Percentiles rank a stretch among this genome's conserved stretches.
These are phyloP conservation scores for Athene noctua DNA, from an alignment of 2,113 vertebrate species.

Conservation along the genomic window DNA sequence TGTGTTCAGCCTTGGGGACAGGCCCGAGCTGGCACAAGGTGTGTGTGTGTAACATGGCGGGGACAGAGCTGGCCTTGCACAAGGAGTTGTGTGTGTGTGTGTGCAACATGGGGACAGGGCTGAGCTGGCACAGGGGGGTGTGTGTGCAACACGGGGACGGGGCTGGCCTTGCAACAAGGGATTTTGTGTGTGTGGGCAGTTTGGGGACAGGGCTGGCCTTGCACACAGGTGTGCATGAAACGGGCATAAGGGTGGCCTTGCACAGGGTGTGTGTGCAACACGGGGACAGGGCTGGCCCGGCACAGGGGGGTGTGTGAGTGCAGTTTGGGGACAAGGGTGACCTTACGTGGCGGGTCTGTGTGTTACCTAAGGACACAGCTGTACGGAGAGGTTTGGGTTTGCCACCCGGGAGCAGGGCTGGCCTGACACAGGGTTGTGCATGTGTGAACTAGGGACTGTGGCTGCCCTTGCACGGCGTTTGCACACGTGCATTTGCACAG, in stretches of 20 bases:
- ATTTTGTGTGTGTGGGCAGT: neutral
- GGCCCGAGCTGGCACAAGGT: too few relatives aligned
- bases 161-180: too few relatives aligned
- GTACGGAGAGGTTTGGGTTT: neutral
- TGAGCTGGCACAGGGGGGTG: neutral
- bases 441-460: accelerated
- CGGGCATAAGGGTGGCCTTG: neutral
- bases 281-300: too few relatives aligned
- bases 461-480: accelerated
- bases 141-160: accelerated
- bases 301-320: too few relatives aligned
- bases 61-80: neutral
- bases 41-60: too few relatives aligned
- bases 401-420: neutral
- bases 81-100: too few relatives aligned
- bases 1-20: neutral
- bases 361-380: too few relatives aligned
- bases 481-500: too few relatives aligned
- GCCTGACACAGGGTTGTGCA: neutral
- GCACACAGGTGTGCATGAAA: too few relatives aligned
- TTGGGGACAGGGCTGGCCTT: neutral
- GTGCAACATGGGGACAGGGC: neutral
- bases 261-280: accelerated
- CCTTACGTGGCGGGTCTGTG: neutral
- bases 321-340: neutral